Conservation (phyloP, 2,113 vertebrate species). For the Sarotherodon lohbergeri region DNA sequence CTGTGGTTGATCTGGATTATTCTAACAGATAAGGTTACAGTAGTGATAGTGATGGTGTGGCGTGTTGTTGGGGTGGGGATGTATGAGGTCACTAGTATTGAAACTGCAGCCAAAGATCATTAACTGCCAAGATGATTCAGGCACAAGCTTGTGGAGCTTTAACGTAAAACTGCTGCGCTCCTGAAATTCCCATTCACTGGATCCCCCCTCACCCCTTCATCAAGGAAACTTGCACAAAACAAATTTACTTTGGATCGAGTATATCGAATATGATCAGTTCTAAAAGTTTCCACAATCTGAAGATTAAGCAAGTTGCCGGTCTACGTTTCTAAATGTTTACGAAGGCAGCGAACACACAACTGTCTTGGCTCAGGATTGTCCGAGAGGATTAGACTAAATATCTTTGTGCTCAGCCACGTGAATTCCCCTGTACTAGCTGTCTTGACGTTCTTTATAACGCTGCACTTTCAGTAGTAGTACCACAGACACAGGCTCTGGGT, state of each 20-base stretch:
- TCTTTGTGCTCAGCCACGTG: background rate
- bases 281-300: background rate
- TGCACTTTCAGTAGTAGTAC: background rate
- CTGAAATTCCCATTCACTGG: background rate
- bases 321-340: background rate
- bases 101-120: constrained; percentile 1
- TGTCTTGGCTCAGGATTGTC: background rate
- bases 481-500: too few relatives aligned
- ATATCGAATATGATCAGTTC: background rate
- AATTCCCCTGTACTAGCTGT: rapidly evolving
- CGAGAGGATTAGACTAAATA: rapidly evolving
- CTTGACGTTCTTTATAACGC: background rate
- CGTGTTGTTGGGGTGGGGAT: constrained; percentile 1
- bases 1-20: background rate
- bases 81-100: constrained; percentile 47
- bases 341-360: background rate
- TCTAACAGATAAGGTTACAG: background rate
- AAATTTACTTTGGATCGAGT: rapidly evolving
- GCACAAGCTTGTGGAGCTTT: background rate
- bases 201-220: background rate
- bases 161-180: background rate
- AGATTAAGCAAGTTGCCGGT: background rate
- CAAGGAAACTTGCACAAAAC: background rate
- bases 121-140: background rate
- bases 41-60: background rate